Evolutionary conservation across 2,797 vertebrate species (phyloP).

Genomic region (Phalloptychus januarius): DNA sequence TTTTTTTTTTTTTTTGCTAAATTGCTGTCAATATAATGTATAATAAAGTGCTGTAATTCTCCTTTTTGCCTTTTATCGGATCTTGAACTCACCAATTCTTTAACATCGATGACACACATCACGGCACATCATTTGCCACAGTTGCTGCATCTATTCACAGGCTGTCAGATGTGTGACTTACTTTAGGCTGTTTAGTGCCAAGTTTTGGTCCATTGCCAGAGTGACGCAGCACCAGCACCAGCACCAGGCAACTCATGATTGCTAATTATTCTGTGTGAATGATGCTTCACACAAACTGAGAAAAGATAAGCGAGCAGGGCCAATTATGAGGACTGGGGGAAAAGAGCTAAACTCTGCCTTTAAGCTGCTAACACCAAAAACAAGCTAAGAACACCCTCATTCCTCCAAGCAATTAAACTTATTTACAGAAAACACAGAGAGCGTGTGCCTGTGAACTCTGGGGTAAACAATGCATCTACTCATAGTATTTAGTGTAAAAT

Average conservation of each 20-base stretch:
- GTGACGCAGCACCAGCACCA: constrained; percentile 43
- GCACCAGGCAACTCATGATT: constrained; percentile 67
- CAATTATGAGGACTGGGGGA: constrained; percentile 61
- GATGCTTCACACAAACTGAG: constrained; percentile 72
- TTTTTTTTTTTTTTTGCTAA: not conserved
- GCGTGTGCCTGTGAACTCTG: constrained; percentile 23
- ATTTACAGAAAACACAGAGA: constrained; percentile 30
- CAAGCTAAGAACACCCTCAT: constrained; percentile 36
- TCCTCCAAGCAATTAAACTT: constrained; percentile 41
- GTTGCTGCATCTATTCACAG: constrained; percentile 6
- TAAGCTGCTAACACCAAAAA: constrained; percentile 46
- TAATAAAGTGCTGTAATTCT: not conserved
- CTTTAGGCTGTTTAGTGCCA: constrained; percentile 58
- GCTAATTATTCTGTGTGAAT: constrained; percentile 80
- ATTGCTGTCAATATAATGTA: not conserved
- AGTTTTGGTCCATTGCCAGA: constrained; percentile 65
- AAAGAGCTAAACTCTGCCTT: constrained; percentile 45
- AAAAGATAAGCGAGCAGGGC: constrained; percentile 62
- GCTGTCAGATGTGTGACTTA: constrained; percentile 42
- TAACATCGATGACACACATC: not conserved
- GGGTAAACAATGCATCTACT: constrained; percentile 5
- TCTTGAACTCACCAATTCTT: not conserved
- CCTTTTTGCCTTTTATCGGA: not conserved
- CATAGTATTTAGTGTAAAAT: constrained; percentile 18
- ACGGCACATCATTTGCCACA: not conserved